These are phyloP conservation scores for Corythornis cristatus DNA, from an alignment of 2,113 vertebrate species.

Conservation along the genomic window DNA sequence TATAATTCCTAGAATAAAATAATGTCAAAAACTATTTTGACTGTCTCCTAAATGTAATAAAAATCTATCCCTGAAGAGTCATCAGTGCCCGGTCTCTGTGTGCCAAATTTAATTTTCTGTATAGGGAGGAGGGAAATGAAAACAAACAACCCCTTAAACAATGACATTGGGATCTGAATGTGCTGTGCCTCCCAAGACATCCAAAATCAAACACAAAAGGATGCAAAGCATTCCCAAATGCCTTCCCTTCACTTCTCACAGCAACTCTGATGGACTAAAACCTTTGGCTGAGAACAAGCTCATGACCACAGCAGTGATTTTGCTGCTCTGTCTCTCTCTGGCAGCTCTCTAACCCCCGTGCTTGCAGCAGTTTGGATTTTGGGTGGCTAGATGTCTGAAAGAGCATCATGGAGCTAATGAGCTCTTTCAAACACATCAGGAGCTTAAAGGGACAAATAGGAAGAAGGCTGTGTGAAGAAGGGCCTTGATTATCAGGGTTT, in stretches of 20 bases:
- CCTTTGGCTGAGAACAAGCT: background rate
- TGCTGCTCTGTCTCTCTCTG: background rate
- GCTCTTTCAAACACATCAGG: background rate
- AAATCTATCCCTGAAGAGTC: conserved; percentile 58
- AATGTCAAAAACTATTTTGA: conserved; percentile 54
- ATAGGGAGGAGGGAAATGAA: conserved; percentile 28
- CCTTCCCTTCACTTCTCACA: background rate
- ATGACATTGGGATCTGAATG: conserved; percentile 34
- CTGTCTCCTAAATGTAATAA: conserved; percentile 55
- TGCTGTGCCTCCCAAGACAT: conserved; percentile 1
- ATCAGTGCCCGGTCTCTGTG: conserved; percentile 17
- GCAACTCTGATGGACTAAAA: background rate
- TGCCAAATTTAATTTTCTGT: conserved; percentile 31
- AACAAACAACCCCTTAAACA: conserved; percentile 49
- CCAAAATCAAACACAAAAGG: conserved; percentile 22
- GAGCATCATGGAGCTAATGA: background rate
- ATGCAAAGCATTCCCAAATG: conserved; percentile 25
- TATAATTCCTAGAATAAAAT: conserved; percentile 63
- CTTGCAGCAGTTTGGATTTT: background rate
- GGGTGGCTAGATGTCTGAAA: background rate
- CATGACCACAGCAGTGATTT: background rate
- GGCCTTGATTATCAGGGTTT: background rate
- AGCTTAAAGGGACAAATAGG: background rate
- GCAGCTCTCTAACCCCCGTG: background rate
- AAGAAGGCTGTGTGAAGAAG: background rate